Evolutionary conservation across 2,888 invertebrate species (phyloP), one percentile per base, ranked within the genome.

Genomic region (Orthonychiurus folsomi): DNA sequence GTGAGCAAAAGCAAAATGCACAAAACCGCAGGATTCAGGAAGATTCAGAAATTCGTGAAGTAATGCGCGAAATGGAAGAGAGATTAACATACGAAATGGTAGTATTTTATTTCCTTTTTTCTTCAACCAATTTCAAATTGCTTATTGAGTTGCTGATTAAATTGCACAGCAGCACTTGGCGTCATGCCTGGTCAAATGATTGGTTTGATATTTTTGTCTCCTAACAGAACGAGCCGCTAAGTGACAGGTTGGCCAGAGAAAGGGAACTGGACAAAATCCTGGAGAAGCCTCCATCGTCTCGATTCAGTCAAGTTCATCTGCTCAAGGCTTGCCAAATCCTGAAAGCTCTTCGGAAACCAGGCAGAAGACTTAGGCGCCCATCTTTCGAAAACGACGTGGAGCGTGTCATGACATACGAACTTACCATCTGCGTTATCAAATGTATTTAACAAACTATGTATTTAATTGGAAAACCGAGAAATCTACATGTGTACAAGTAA

Each of bases 291-390:
- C 9, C 37, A 37, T 5, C 5, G 5, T 67, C 70, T 1, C 52
- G 68, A 37, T 70, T 70, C 52, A 64, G 64, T 47, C 56, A 67
- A 1, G 50, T 59, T 1, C 66, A 69, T 58, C 65, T 67, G 21
- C 56, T 60, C 26, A 70, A 70, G 62, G 68, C 70, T 1, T 64
- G 68, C 52, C 65, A 65, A 59, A 66, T 70, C n/a, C 64, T 70
- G 2, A 61, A 67, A 28, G 65, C 70, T 3, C 62, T 70, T 27
- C 65, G 63, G 23, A 63, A 63, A 23, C 65, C 68, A 1, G 23
- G 53, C 1, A 59, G 58, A 23, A 61, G 63, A 18, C 50, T 66
- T 18, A 54, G 62, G 18, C 63, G 69, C 12, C 70, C 70, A 1
- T 27, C 61, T 3, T 70, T 70, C 50, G 59, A 56, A 50, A 64